Evolutionary conservation across 2,797 vertebrate genomes (phyloP), one percentile per base, ranked within the genome.

Genomic region (Microhierax caerulescens): DNA sequence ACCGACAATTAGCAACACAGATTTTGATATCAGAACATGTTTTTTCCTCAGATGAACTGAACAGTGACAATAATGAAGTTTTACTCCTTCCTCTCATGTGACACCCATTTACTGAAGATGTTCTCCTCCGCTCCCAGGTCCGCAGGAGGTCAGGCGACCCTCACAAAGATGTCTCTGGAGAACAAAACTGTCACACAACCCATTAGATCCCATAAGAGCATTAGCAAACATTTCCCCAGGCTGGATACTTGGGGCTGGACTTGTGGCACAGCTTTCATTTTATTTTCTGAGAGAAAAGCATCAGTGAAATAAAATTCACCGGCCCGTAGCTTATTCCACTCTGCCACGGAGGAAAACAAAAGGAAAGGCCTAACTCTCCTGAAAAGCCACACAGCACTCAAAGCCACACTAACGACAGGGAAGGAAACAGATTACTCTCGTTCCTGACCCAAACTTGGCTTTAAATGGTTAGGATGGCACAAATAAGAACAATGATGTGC

Each of bases 371-470:
- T 85, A 91, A 77, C 51, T 85, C 48, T 64, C 18, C 73, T 61
- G 65, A 83, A 95, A 85, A 75, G 36, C 24, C 65, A 80, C 41
- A 67, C 65, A 90, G 60, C 2, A 8, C 41, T 79, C 64, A 75
- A 72, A 95, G 60, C n/a, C 45, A 7, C 2, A 8, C n/a, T 91
- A 88, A 78, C 65, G 82, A 78, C 7, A 84, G 37, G 73, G 69
- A 93, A 93, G 95, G 85, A 93, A 95, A 73, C 9, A 61, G 57
- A 90, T 84, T 81, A 72, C 88, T 92, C 79, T 84, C 76, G 90
- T 19, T 83, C 83, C 88, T 76, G 61, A 72, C 57, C 47, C 73
- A 84, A 80, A 84, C 45, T 72, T 81, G 43, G 45, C 65, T 93
- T 84, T 88, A 88, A 93, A 81, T 54, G 21, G 57, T 54, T 61